phyloP scores from a whole-genome alignment of 35 echinoderm and acorn worm genomes.

The Amphiura filiformis region DNA sequence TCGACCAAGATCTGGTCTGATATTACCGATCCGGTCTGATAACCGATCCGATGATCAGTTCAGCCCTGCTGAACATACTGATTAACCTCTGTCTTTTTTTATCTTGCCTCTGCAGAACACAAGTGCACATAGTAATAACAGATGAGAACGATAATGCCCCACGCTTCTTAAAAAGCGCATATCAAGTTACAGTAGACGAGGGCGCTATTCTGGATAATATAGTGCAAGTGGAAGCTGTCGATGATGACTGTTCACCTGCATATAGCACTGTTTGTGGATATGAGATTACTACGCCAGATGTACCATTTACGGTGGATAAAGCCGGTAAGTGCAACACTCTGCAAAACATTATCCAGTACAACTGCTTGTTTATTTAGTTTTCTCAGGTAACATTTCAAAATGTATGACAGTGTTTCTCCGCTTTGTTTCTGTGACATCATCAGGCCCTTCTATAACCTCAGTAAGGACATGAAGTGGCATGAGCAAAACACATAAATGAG shows the following conservation, averaged over 20 bases:
- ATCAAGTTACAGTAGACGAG: constrained; percentile 73
- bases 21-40: too few species aligned
- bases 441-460: too few species aligned
- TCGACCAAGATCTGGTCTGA: too few species aligned
- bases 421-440: too few species aligned
- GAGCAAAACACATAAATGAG: too few species aligned
- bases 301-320: constrained; percentile 76
- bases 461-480: too few species aligned
- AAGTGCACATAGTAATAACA: constrained; percentile 90
- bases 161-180: constrained; percentile 62
- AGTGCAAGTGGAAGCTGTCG: constrained; percentile 72
- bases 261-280: constrained; percentile 89
- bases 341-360: neutral
- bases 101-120: constrained; percentile 59
- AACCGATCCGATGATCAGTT: too few species aligned
- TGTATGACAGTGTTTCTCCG: neutral
- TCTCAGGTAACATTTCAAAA: too few species aligned
- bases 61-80: too few species aligned
- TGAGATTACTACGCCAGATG: constrained; percentile 73
- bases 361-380: too few species aligned
- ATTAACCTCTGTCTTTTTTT: too few species aligned
- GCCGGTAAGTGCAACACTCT: constrained; percentile 54
- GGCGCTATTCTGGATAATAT: constrained; percentile 67
- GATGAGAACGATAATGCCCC: constrained; percentile 92
- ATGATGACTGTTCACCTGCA: constrained; percentile 87